A percentile compares a stretch with the other conserved stretches of the same genome.
Evolutionary conservation across 2,797 vertebrate genomes (phyloP).

Genomic region (Trichosurus vulpecula): DNA sequence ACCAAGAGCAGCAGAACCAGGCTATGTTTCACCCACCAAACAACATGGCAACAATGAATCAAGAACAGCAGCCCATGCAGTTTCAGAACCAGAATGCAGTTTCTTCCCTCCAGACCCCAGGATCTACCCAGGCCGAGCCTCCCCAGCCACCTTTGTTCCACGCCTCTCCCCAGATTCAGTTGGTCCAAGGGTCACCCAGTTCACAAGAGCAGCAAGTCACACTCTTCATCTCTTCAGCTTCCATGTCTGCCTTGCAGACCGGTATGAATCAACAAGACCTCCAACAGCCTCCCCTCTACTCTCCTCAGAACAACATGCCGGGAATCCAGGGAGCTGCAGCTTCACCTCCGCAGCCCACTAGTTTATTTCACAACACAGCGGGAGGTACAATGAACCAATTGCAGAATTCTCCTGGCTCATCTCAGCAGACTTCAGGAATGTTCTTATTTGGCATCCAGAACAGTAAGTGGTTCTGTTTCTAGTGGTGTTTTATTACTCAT

Average conservation of each 20-base stretch:
- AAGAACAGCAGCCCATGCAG: slow-evolving; percentile 94
- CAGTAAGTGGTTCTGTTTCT: slow-evolving; percentile 87
- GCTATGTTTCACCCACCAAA: slow-evolving; percentile 92
- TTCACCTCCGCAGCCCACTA: slow-evolving; percentile 90
- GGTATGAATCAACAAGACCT: slow-evolving; percentile 92
- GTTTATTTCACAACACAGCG: slow-evolving; percentile 91
- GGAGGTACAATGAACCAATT: slow-evolving; percentile 91
- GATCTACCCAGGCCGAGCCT: slow-evolving; percentile 86
- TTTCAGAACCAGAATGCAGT: slow-evolving; percentile 92
- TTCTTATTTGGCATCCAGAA: slow-evolving; percentile 97
- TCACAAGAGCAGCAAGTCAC: slow-evolving; percentile 92
- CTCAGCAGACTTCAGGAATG: slow-evolving; percentile 92
- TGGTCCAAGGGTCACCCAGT: slow-evolving; percentile 88
- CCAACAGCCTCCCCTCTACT: slow-evolving; percentile 92
- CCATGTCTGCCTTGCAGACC: slow-evolving; percentile 92
- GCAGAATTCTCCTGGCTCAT: slow-evolving; percentile 88
- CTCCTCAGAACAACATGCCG: slow-evolving; percentile 90
- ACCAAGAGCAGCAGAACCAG: slow-evolving; percentile 91
- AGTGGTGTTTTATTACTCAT: not conserved
- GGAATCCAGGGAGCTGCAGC: slow-evolving; percentile 91
- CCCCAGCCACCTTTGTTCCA: slow-evolving; percentile 93
- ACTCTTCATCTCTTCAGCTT: slow-evolving; percentile 94
- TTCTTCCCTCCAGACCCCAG: slow-evolving; percentile 87
- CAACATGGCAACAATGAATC: slow-evolving; percentile 89
- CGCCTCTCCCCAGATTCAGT: slow-evolving; percentile 94